Base-by-base conservation (phyloP, 2,797 vertebrate genomes). In the Furcifer pardalis region DNA sequence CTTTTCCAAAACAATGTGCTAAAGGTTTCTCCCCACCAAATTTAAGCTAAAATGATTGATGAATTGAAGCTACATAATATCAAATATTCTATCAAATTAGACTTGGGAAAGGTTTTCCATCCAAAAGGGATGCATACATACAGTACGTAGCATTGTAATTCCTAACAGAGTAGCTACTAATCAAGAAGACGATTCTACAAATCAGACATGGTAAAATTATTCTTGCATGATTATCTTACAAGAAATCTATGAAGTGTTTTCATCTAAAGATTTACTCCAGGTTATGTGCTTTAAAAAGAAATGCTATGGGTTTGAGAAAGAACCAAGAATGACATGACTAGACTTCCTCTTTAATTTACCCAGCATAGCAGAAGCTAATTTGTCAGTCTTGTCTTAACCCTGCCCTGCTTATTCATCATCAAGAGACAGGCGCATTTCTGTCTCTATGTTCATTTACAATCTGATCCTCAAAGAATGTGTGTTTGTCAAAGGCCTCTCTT, bases 141-240 rank as follows among this genome's bases (percentile, higher is more conserved):
- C 12, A 71, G 27, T 32, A 81, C 10, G 42, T 30, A 40, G 8
- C 52, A 84, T 63, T 81, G 1, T 10, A 44, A 25, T 80, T 87
- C 81, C 77, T 82, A 5, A 91, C 62, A 89, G 91, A 92, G 21
- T 87, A 56, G 59, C 2, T 90, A 84, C 89, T 93, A 90, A 77
- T 90, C 62, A 85, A 73, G 88, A 90, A 91, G 59, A 84, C 60
- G 92, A 75, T 75, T 42, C 1, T 78, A 1, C 21, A 75, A 80
- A 56, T 25, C 17, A 86, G 90, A 87, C 84, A 1, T 49, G 79
- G 9, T 88, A 44, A 82, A 75, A 37, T 32, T 68, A 3, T 83
- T 6, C 71, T 44, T 79, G 65, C 15, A 73, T 85, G 86, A 73
- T 89, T 62, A 69, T 81, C 90, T 86, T 86, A 2, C 35, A 90